Percentiles rank a stretch among this genome's conserved stretches.
Conservation (phyloP, 2,113 vertebrate genomes). For the Zosterops pallidus region DNA sequence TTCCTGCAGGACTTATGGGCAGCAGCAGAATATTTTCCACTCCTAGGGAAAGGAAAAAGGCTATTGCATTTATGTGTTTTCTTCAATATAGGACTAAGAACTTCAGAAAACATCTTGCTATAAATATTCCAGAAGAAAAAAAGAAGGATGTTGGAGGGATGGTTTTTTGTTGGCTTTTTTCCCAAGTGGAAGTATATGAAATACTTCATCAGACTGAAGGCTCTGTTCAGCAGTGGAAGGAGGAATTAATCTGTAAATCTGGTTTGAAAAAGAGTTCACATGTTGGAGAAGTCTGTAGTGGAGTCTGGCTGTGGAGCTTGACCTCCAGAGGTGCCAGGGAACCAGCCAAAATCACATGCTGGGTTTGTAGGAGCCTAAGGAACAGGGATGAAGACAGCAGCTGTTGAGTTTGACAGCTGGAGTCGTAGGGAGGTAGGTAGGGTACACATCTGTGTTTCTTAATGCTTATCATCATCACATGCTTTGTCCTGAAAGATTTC, state of each 20-base stretch:
- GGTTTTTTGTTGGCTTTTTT: fast-evolving
- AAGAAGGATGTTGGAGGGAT: not conserved
- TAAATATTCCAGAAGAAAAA: not conserved
- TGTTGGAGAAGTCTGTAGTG: not conserved
- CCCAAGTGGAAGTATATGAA: not conserved
- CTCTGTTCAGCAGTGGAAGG: not conserved
- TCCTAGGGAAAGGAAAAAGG: slow-evolving; percentile 19
- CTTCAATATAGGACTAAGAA: not conserved
- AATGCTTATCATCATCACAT: not conserved
- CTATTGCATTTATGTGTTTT: not conserved
- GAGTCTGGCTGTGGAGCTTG: not conserved
- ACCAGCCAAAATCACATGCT: not conserved
- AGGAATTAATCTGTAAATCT: not conserved
- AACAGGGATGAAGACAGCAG: not conserved
- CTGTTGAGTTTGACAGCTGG: not conserved
- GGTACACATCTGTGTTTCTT: not conserved
- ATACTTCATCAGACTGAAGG: not conserved
- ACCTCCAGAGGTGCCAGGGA: not conserved
- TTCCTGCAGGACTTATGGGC: not conserved
- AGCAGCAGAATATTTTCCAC: slow-evolving; percentile 27
- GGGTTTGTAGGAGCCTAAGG: not conserved
- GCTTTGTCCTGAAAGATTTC: not conserved
- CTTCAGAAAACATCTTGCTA: not conserved
- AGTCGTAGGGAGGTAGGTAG: not conserved
- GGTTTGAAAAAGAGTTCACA: not conserved